Percentiles rank a stretch among this genome's conserved stretches.
Evolutionary conservation across 2,797 vertebrate genomes (phyloP).

Genomic region (Scomberomorus guttatus): DNA sequence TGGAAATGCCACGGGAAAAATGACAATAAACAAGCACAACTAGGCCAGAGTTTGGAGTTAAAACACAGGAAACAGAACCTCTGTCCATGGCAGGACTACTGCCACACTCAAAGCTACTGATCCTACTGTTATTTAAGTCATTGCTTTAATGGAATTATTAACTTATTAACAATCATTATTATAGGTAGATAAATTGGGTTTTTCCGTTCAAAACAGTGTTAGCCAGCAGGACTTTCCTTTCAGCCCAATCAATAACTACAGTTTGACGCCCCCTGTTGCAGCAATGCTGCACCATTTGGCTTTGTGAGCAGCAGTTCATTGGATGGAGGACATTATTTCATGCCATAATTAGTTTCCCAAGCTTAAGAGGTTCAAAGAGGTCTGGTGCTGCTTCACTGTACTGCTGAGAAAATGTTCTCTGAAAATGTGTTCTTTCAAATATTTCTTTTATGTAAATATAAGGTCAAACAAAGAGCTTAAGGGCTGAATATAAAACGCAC

Average conservation of each 20-base stretch:
- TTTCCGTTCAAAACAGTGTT: neutral
- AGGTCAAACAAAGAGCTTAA: slow-evolving; percentile 1
- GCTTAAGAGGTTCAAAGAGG: slow-evolving; percentile 1
- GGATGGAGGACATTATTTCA: neutral
- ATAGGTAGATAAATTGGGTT: neutral
- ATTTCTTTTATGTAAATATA: neutral
- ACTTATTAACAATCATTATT: neutral
- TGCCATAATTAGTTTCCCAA: neutral
- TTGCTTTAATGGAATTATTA: no score
- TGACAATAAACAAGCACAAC: slow-evolving; percentile 42
- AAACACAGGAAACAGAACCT: neutral
- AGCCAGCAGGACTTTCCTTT: neutral
- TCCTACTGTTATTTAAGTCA: neutral
- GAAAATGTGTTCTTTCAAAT: neutral
- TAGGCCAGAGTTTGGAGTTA: neutral
- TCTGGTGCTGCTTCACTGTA: neutral
- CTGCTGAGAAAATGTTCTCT: neutral
- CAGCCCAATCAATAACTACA: slow-evolving; percentile 16
- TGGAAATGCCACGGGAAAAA: slow-evolving; percentile 63
- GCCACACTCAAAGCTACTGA: neutral
- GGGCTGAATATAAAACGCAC: neutral
- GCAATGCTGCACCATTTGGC: neutral
- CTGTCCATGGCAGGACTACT: neutral
- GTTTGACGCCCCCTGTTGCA: slow-evolving; percentile 71
- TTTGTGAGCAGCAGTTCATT: neutral